Base-by-base conservation (phyloP, 2,113 vertebrate species). In the Nerophis ophidion region DNA sequence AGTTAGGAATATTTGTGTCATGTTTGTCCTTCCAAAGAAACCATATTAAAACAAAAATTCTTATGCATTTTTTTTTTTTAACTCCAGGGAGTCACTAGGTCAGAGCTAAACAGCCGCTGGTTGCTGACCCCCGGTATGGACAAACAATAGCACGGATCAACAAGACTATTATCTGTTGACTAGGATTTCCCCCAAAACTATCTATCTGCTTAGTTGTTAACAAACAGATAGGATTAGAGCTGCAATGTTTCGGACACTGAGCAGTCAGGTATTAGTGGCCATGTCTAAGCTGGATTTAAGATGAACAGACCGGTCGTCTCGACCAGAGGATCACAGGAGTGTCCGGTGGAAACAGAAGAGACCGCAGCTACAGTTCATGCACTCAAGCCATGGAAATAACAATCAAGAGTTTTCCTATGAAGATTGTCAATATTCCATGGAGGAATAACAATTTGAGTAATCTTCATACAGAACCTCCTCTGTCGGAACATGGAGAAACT, bases 401-500 rank as follows among this genome's bases (percentile, higher is more conserved):
- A 42, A 58, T 89, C 48, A 89, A 81, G 52, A 59, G 68, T 72
- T 71, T 81, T 71, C 91, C 88, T 70, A 44, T 80, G 46, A 90
- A 91, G 81, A 84, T 90, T 48, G 78, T 76, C 48, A 90, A 86
- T 65, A 92, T 92, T 62, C 90, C 87, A n/a, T 91, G 92, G 92
- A 91, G 89, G 82, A 93, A 93, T 82, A 93, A 94, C 69, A 94
- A 92, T 81, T 79, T 91, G 63, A 91, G 78, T 36, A 87, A 88
- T 69, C 79, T 87, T 63, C 89, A 89, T 66, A 86, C 84, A 71
- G 89, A 94, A 5, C 72, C 86, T 38, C 86, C 91, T 60, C 55
- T 91, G 44, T 91, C 90, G 1, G 88, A 95, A 63, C 89, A 93
- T 85, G 91, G 89, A 71, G 91, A 92, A 72, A 92, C 91, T 14